Conservation (phyloP, 2,888 invertebrate species). For the Tribolium freemani region DNA sequence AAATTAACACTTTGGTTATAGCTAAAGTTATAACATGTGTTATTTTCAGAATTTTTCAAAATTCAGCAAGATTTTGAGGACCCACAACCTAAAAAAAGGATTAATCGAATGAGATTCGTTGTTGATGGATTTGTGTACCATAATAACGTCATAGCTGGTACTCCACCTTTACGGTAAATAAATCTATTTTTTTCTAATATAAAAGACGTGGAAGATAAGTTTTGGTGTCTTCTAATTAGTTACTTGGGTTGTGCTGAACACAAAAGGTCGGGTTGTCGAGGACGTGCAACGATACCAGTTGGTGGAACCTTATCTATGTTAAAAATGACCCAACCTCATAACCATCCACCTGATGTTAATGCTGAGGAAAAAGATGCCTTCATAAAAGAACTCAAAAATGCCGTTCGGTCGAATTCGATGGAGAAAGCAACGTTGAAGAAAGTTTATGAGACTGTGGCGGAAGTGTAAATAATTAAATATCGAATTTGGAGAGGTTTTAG, state of each 20-base stretch:
- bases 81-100: slow-evolving; percentile 49
- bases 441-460: slow-evolving; percentile 60
- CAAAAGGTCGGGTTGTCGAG: slow-evolving; percentile 60
- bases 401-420: slow-evolving; percentile 49
- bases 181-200: background rate
- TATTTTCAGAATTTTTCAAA: slow-evolving; percentile 49
- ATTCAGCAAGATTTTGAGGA: slow-evolving; percentile 14
- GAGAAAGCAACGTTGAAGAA: slow-evolving; percentile 55
- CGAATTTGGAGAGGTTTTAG: slow-evolving; percentile 13
- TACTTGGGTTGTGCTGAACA: slow-evolving; percentile 62
- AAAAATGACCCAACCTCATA: slow-evolving; percentile 60
- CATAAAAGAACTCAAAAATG: slow-evolving; percentile 56
- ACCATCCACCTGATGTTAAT: slow-evolving; percentile 61
- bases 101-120: slow-evolving; percentile 58
- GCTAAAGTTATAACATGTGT: slow-evolving; percentile 3
- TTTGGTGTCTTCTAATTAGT: slow-evolving; percentile 33
- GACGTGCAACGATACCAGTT: slow-evolving; percentile 61
- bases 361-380: slow-evolving; percentile 60
- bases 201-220: no score
- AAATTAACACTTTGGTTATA: background rate
- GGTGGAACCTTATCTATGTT: slow-evolving; percentile 53
- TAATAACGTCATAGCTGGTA: slow-evolving; percentile 59
- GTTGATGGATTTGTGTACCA: slow-evolving; percentile 62
- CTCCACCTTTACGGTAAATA: slow-evolving; percentile 61
- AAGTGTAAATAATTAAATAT: slow-evolving; percentile 53